These are phyloP conservation scores for Corythaixoides concolor DNA, from an alignment of 2,113 vertebrate species.

Conservation along the genomic window DNA sequence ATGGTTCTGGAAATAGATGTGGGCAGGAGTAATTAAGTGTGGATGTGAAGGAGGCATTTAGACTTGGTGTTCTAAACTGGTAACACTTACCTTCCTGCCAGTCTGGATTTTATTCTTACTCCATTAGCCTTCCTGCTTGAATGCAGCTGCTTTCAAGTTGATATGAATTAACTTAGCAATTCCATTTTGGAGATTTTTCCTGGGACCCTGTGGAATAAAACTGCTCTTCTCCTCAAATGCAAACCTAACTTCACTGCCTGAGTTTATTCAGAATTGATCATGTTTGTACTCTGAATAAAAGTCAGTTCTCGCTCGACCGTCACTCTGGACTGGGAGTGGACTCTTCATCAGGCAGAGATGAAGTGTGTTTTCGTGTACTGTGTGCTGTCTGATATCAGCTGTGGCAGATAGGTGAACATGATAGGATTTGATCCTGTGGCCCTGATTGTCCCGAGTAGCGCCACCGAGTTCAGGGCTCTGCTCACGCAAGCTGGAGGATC, in stretches of 20 bases:
- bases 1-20: neutral
- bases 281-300: neutral
- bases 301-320: neutral
- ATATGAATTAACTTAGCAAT: neutral
- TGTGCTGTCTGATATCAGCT: neutral
- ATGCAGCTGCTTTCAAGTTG: neutral
- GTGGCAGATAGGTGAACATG: neutral
- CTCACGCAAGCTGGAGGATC: neutral
- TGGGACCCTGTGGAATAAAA: neutral
- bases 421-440: neutral
- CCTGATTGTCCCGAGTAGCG: neutral
- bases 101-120: neutral
- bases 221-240: neutral
- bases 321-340: neutral
- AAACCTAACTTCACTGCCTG: neutral
- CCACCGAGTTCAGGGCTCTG: neutral
- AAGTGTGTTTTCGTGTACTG: neutral
- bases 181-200: neutral
- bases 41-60: neutral
- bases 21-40: neutral
- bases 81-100: neutral
- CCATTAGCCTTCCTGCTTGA: neutral
- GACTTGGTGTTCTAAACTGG: neutral
- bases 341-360: neutral
- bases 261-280: neutral